Evolutionary conservation across 30 jellyfish, hydroid and myxozoan genomes (phyloP), one percentile per base, ranked within the genome.

Genomic region (Calvadosia cruxmelitensis): DNA sequence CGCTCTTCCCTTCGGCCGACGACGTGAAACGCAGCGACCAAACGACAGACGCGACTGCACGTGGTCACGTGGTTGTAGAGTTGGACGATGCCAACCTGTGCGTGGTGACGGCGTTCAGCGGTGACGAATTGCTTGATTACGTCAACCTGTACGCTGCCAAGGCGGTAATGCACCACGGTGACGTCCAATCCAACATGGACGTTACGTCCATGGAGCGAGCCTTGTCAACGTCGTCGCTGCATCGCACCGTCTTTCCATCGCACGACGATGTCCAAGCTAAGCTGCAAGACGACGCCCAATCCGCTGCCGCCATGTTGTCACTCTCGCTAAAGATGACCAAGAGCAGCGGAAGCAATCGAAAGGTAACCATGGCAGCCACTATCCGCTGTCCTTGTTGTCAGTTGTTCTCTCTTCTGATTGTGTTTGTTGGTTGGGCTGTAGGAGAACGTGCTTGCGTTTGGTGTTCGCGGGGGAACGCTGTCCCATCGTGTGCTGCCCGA

Each of bases 391-490:
- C n/a, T n/a, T n/a, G n/a, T n/a, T n/a, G n/a, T n/a, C n/a, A n/a
- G n/a, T n/a, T n/a, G n/a, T n/a, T n/a, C n/a, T n/a, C n/a, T n/a
- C n/a, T n/a, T 42, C 15, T 42, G 57, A 5, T 10, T 25, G 24
- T 71, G 74, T 50, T 13, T 31, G 16, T 77, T 23, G 36, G 32
- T 61, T 20, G 32, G 2, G 50, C 33, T 80, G 7, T 27, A 87
- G 97, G 94, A 87, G 52, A 78, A 67, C 50, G 66, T 67, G 33
- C 85, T 87, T 26, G 86, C 97, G 26, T 77, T 87, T 29, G 94
- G 95, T 30, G 33, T 87, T 27, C 81, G 93, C 3, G 94, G 97
- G 25, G 94, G 93, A 23, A 87, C 97, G 25, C 71, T 87, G 24
- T 63, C 53, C 7, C 91, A 87, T 71, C 29, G 77, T 20, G 84